These are phyloP conservation scores for Lacerta bilineata DNA, from an alignment of 2,797 vertebrate species.

Conservation along the genomic window DNA sequence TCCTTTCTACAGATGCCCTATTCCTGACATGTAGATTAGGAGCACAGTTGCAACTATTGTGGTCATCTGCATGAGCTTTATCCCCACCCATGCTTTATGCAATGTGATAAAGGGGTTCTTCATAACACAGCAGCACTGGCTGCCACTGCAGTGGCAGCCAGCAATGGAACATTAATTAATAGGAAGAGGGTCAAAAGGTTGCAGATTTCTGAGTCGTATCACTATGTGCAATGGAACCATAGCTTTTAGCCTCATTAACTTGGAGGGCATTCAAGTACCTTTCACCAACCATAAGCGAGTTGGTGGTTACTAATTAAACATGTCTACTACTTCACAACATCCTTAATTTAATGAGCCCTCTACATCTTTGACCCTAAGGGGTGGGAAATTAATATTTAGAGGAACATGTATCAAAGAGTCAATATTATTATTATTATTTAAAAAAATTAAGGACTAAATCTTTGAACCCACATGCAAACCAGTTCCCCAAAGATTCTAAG, in stretches of 20 bases:
- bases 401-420: neutral
- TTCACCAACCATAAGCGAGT: slow-evolving; percentile 52
- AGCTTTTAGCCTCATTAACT: slow-evolving; percentile 38
- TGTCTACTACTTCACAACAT: slow-evolving; percentile 25
- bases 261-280: slow-evolving; percentile 36
- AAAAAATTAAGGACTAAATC: too few relatives aligned
- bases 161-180: neutral
- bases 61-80: neutral
- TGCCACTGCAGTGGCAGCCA: neutral
- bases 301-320: slow-evolving; percentile 55
- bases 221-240: slow-evolving; percentile 27
- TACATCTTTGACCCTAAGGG: slow-evolving; percentile 26
- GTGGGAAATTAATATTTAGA: slow-evolving; percentile 57
- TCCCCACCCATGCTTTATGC: neutral
- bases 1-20: neutral
- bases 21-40: neutral
- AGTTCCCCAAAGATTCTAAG: neutral
- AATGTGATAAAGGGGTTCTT: neutral
- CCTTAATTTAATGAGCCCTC: slow-evolving; percentile 49
- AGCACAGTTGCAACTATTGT: neutral
- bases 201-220: slow-evolving; percentile 45
- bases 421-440: neutral
- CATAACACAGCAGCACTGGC: too few relatives aligned
- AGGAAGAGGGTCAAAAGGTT: neutral
- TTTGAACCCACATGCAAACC: neutral